A percentile compares a stretch with the other conserved stretches of the same genome.
Conservation (phyloP, 2,797 vertebrate genomes). For the Leptoclinus maculatus region DNA sequence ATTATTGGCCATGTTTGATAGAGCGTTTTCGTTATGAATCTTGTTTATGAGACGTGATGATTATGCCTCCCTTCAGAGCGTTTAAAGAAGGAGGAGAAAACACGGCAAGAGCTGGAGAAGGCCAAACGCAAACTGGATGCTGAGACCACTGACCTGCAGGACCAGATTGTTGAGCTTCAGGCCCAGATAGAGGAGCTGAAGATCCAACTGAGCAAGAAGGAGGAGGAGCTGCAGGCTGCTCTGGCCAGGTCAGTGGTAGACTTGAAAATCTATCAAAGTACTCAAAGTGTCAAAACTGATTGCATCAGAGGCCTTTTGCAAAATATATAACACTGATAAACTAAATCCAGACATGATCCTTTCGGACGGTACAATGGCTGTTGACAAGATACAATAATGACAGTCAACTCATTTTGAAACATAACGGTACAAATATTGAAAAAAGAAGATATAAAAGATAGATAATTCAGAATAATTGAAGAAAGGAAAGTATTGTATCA, state of each 20-base stretch:
- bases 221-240: conserved; percentile 94
- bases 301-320: background rate
- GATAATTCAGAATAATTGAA: background rate
- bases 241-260: conserved; percentile 76
- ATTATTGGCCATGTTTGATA: background rate
- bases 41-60: background rate
- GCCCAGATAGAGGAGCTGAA: conserved; percentile 97
- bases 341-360: background rate
- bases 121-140: conserved; percentile 96
- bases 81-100: conserved; percentile 98
- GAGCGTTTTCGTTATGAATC: background rate
- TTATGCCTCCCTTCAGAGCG: conserved; percentile 84
- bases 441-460: background rate
- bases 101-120: conserved; percentile 96
- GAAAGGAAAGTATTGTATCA: background rate
- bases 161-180: conserved; percentile 97
- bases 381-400: background rate
- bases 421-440: background rate
- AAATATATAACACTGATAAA: background rate
- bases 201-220: conserved; percentile 93
- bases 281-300: background rate
- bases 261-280: background rate
- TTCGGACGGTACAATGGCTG: background rate
- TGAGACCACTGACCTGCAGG: conserved; percentile 96
- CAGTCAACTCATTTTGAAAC: background rate